Base-by-base conservation (phyloP, 2,797 vertebrate species). In the Columba guinea region DNA sequence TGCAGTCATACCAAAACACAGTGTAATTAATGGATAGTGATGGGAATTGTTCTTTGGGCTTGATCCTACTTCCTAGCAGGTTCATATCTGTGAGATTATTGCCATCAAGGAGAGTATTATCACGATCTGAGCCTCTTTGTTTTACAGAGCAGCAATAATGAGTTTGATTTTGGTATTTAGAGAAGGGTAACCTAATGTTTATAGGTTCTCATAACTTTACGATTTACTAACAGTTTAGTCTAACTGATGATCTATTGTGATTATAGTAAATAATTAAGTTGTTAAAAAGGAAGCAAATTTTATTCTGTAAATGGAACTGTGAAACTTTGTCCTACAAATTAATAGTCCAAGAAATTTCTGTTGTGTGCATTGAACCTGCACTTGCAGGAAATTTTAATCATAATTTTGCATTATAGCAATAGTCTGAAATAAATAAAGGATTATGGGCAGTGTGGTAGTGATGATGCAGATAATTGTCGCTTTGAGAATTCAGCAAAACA, bases 231-330 rank as follows among this genome's bases (percentile, higher is more conserved):
- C 46, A 74, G 62, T 92, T 89, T 95, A 83, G 28, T 44, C 30
- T 62, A 94, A 55, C 32, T 30, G 7, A 78, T 95, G 55, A 44
- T 70, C 9, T 53, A 90, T 95, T 80, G 16, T 92, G 9, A 39
- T 71, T 68, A 5, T 41, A 44, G 3, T 70, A 78, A 59, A 60
- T 37, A 51, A 24, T 44, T 44, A 10, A 60, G 5, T 68, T 34
- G 23, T 93, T 94, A 74, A 87, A 92, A 94, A 76, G 27, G 30
- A 83, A 80, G 41, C 58, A 80, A 91, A 81, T 41, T 41, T 12
- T 55, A 16, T 49, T 88, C 18, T 37, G 68, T 23, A 76, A 35
- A 28, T 3, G 26, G 30, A 69, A 62, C n/a, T 32, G 5, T 32
- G 27, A 82, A 69, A 63, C 35, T 69, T 68, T 59, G 2, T 32